These are phyloP conservation scores for Gnathonemus echidnorhynchus DNA, from an alignment of 2,113 vertebrate species.

Conservation along the genomic window DNA sequence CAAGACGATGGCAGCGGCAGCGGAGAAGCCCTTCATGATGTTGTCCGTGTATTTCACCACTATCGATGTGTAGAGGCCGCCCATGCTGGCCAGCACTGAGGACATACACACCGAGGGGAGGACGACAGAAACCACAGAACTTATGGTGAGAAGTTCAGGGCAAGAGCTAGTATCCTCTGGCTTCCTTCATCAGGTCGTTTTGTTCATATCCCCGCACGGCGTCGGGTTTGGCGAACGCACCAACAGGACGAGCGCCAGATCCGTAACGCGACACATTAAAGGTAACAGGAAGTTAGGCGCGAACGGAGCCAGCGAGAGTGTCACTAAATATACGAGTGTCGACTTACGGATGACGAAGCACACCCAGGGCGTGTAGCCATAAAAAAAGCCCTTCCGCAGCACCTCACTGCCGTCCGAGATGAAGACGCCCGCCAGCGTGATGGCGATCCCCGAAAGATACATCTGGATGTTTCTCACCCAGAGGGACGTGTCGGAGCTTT, in stretches of 20 bases:
- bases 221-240: neutral
- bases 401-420: constrained; percentile 72
- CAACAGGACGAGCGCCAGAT: neutral
- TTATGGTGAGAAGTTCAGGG: neutral
- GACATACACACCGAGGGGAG: neutral
- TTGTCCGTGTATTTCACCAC: constrained; percentile 98
- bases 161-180: neutral
- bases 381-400: constrained; percentile 88
- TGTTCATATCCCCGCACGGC: neutral
- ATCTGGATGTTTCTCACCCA: constrained; percentile 99
- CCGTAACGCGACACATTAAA: neutral
- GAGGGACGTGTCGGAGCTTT: constrained; percentile 93
- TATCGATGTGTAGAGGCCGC: constrained; percentile 88
- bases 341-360: constrained; percentile 88
- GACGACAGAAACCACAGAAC: neutral
- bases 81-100: constrained; percentile 84
- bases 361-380: constrained; percentile 83
- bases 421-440: constrained; percentile 76
- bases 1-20: constrained; percentile 90
- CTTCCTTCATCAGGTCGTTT: neutral
- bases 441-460: constrained; percentile 86
- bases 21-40: constrained; percentile 98
- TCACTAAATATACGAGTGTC: neutral
- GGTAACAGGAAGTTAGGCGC: neutral
- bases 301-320: neutral